Evolutionary conservation across 2,888 invertebrate species (phyloP).

Genomic region (Tetragonisca angustula): DNA sequence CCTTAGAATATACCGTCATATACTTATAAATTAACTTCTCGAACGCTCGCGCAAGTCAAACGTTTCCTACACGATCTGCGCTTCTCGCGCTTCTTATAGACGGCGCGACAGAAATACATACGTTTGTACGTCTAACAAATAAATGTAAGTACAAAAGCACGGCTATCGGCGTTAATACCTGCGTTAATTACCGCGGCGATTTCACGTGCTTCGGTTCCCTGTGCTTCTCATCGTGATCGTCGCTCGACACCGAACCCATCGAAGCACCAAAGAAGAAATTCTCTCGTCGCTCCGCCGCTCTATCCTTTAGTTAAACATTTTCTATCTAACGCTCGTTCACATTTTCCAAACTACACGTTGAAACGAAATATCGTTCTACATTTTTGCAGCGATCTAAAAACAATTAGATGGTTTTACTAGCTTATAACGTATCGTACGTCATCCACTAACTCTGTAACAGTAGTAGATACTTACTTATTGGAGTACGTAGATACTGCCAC

Average conservation of each 20-base stretch:
- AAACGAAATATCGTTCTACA: not conserved
- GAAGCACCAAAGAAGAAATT: no score
- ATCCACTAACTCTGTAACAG: no score
- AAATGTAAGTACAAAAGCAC: constrained; percentile 79
- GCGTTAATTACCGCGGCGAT: constrained; percentile 35
- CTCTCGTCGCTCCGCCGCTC: no score
- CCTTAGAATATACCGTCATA: constrained; percentile 60
- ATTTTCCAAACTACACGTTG: not conserved
- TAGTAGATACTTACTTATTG: no score
- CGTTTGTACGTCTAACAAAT: not conserved
- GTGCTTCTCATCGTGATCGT: constrained; percentile 6
- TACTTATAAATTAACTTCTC: constrained; percentile 58
- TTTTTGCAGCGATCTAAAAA: not conserved
- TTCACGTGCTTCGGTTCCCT: constrained; percentile 28
- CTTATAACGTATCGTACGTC: not conserved
- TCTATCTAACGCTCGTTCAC: not conserved
- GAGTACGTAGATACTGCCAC: not conserved
- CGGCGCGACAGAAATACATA: constrained; percentile 76
- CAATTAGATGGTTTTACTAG: not conserved
- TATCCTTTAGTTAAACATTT: not conserved
- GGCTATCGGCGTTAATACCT: constrained; percentile 58
- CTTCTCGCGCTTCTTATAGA: constrained; percentile 41
- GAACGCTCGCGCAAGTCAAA: constrained; percentile 15
- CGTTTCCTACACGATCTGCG: constrained; percentile 32
- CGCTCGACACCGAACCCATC: constrained; percentile 16